Evolutionary conservation across 2,888 invertebrate species (phyloP).

Genomic region (Eledona agricola): DNA sequence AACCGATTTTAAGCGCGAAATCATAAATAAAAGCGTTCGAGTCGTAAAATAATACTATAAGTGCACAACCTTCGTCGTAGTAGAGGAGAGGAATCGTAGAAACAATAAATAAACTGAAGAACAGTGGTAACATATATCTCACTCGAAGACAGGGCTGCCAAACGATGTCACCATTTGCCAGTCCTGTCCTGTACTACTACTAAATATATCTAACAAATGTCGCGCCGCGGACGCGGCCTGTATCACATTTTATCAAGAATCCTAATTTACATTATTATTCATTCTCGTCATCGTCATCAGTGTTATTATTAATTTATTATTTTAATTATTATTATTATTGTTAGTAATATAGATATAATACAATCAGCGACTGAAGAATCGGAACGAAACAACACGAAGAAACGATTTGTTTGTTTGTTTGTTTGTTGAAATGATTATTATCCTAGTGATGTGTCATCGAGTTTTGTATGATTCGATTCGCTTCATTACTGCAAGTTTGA

Average conservation of each 20-base stretch:
- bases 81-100: slow-evolving; percentile 12
- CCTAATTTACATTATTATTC: slow-evolving; percentile 44
- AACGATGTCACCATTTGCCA: slow-evolving; percentile 34
- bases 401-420: no score
- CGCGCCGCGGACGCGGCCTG: slow-evolving; percentile 42
- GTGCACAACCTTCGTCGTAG: slow-evolving; percentile 35
- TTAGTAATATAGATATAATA: no score
- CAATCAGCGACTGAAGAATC: slow-evolving; percentile 29
- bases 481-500: slow-evolving; percentile 55
- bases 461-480: slow-evolving; percentile 56
- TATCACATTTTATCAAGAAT: slow-evolving; percentile 56
- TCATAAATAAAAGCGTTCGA: slow-evolving; percentile 42
- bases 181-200: slow-evolving; percentile 36
- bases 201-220: slow-evolving; percentile 48
- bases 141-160: slow-evolving; percentile 48
- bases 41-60: slow-evolving; percentile 43
- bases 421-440: slow-evolving; percentile 43
- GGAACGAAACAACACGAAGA: slow-evolving; percentile 24
- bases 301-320: no score
- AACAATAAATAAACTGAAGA: slow-evolving; percentile 46
- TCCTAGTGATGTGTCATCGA: slow-evolving; percentile 61
- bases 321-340: no score
- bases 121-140: slow-evolving; percentile 61
- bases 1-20: slow-evolving; percentile 45
- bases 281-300: no score